Evolutionary conservation across 92 coral and sea anemone genomes (phyloP), one percentile per base, ranked within the genome.

Genomic region (Blastomussa wellsi): DNA sequence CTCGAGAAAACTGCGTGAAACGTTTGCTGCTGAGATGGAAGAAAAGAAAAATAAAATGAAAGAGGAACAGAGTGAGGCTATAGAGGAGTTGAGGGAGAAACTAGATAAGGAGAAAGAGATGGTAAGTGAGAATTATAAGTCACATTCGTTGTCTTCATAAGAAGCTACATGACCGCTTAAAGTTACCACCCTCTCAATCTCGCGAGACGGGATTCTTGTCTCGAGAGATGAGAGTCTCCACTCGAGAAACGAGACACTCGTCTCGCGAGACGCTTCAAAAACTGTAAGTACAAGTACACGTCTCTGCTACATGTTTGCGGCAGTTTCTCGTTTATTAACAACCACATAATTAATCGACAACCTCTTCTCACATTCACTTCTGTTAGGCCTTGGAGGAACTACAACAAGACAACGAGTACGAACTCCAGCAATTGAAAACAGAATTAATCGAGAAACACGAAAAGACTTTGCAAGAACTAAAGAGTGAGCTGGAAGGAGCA

Each of bases 401-500:
- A 26, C 98, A 96, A 37, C 99, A 96, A 75, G 86, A 93, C 66
- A 95, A 96, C 74, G 94, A 91, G 38, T 96, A 96, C 53, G 95
- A 94, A 81, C 86, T 96, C 20, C 99, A 96, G 74, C 99, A 94
- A 75, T 47, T 89, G 75, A 96, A 95, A 76, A 95, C 95, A 24
- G 99, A 96, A 53, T 81, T 94, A 77, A 91, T 88, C 24, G 99
- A 96, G 84, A 90, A 93, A 79, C 99, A 96, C 49, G 99, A 96
- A 87, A 94, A 88, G 92, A 95, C 95, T 24, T 91, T 96, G 91
- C 91, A 88, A 49, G 93, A 91, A 31, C 89, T 96, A 31, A 66
- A 87, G 71, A 74, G 76, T 17, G 94, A 94, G 62, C 88, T 96
- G 17, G 93, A 93, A 47, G 91, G 84, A 37, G 86, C 82, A 29